Conservation (phyloP, 1,140 invertebrate species). For the Campoletis sonorensis region DNA sequence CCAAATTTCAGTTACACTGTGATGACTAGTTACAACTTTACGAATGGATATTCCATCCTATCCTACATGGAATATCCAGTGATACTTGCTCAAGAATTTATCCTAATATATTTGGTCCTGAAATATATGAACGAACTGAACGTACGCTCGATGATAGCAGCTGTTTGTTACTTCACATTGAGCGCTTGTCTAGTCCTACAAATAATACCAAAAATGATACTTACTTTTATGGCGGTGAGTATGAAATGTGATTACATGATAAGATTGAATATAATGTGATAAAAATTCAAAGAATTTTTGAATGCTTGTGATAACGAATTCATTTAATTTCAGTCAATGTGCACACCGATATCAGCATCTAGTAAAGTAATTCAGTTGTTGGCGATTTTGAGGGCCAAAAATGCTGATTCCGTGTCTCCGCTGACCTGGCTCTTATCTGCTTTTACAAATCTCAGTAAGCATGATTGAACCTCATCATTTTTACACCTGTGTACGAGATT, state of each 20-base stretch:
- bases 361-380: conserved; percentile 83
- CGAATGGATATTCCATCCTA: conserved; percentile 81
- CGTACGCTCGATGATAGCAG: conserved; percentile 64
- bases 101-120: conserved; percentile 81
- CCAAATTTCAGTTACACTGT: conserved; percentile 82
- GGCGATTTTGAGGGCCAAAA: conserved; percentile 79
- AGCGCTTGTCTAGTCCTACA: conserved; percentile 75
- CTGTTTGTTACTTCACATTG: conserved; percentile 75
- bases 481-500: background rate
- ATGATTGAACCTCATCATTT: background rate
- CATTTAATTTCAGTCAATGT: conserved; percentile 70
- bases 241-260: conserved; percentile 20
- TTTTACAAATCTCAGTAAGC: conserved; percentile 83
- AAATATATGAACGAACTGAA: conserved; percentile 79
- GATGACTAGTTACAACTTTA: conserved; percentile 83
- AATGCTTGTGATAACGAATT: background rate
- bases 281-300: background rate
- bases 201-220: conserved; percentile 77
- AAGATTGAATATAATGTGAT: background rate
- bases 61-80: conserved; percentile 86
- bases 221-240: conserved; percentile 81
- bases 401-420: conserved; percentile 81
- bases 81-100: conserved; percentile 81
- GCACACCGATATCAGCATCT: conserved; percentile 83
- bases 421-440: conserved; percentile 84